phyloP scores from a whole-genome alignment of 2,888 invertebrate genomes.

The Andrena camellia region DNA sequence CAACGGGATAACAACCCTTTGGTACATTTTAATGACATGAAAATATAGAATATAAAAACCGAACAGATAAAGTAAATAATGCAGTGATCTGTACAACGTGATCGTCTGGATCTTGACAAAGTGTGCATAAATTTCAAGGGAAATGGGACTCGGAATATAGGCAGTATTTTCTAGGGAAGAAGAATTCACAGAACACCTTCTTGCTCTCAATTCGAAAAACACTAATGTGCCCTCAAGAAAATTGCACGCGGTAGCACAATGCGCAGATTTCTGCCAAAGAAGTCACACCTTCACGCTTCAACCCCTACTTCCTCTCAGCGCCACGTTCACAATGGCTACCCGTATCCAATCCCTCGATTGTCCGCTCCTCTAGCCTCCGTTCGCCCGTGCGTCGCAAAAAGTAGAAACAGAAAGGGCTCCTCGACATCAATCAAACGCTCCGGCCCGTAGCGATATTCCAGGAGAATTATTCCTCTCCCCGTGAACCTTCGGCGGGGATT shows the following conservation, averaged over 20 bases:
- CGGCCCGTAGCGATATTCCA: not conserved
- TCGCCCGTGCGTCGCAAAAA: not conserved
- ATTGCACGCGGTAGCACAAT: not conserved
- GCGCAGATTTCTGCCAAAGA: not conserved
- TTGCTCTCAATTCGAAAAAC: not conserved
- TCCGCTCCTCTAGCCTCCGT: not conserved
- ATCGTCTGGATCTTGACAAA: no score
- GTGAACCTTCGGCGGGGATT: slow-evolving; percentile 55
- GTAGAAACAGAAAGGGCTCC: not conserved
- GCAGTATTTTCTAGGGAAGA: not conserved
- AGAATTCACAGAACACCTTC: not conserved
- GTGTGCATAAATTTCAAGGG: no score
- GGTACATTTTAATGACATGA: no score
- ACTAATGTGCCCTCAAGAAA: not conserved
- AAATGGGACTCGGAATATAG: not conserved
- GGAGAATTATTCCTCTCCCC: slow-evolving; percentile 15
- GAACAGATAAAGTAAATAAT: no score
- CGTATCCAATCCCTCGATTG: slow-evolving; percentile 8
- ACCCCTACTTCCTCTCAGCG: not conserved
- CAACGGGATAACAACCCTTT: no score
- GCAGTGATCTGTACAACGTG: no score
- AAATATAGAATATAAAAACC: no score
- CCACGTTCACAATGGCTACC: not conserved
- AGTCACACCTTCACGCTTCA: slow-evolving; percentile 6
- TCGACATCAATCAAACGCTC: not conserved